Evolutionary conservation across 2,797 vertebrate genomes (phyloP), one percentile per base, ranked within the genome.

Genomic region (Amazona ochrocephala): DNA sequence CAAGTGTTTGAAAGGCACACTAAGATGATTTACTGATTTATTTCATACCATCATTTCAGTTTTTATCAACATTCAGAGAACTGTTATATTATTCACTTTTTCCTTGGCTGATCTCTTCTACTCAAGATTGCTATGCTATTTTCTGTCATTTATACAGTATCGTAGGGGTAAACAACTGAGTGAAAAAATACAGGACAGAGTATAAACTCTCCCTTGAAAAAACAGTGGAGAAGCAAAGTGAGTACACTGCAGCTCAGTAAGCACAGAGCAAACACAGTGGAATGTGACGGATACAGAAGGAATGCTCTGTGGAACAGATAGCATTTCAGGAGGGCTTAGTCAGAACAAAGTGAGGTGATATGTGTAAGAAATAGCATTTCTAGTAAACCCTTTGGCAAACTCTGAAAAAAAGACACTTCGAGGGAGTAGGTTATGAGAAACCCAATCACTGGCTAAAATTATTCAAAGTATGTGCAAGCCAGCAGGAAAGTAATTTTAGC

Each of bases 1-100:
- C 66, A 88, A 2, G 3, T 27, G 78, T 51, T 94, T 83, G 54
- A 96, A 93, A 85, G 54, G 39, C 60, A 84, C 58, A 88, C 82
- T 48, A 73, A 47, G 51, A 37, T 85, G 30, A 84, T 91, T 96
- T 97, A 96, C 73, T 97, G 89, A 95, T 65, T 74, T 92, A 89
- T 76, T 95, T 96, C 71, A 94, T 92, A 80, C 27, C n/a, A n/a
- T 78, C 51, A 90, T 92, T 83, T 82, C 77, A 84, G 60, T 93
- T 95, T 91, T 37, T 74, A 90, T 67, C 66, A 94, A 34, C 71
- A 66, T 58, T 93, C 9, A 32, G 71, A 79, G 65, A 92, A 86
- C 26, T 84, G 32, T 51, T 75, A 44, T 66, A 42, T 87, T 96
- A 87, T 95, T 96, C 53, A 77, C 58, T 37, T 62, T 87, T 91